Base-by-base conservation (phyloP, 1,140 invertebrate genomes). In the Platyura marginata region DNA sequence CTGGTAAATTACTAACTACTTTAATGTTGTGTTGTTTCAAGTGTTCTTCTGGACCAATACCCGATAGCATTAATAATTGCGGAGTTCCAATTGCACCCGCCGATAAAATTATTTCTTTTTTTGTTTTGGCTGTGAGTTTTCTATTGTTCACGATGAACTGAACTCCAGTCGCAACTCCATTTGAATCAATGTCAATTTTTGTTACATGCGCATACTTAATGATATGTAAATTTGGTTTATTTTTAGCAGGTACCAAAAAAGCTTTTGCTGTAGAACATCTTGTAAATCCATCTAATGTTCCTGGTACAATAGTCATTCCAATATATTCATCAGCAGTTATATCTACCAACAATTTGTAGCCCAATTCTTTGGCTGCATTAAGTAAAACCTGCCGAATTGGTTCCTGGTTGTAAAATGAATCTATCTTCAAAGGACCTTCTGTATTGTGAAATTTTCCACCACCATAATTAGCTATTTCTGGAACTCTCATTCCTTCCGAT, bases 251-350 rank as follows among this genome's bases (percentile, higher is more conserved):
- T 41, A 82, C 64, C 1, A 94, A 63, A 54, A 92, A 94, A 0
- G 84, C 89, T 57, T 87, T 87, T 1, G 87, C 75, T 1, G 89
- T 89, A 40, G 81, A 88, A 61, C 90, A 93, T 32, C 91, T 68
- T 11, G 77, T 37, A 19, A n/a, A n/a, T 32, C 8, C n/a, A n/a
- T n/a, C n/a, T n/a, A n/a, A n/a, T n/a, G n/a, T n/a, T n/a, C n/a
- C n/a, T n/a, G n/a, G n/a, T n/a, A n/a, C n/a, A n/a, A n/a, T n/a
- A n/a, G n/a, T n/a, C n/a, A n/a, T n/a, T 37, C 13, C 18, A 37
- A 40, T 20, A 40, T 40, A 40, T 40, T 21, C 22, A 2, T 20
- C 13, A 13, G 25, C 25, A 22, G n/a, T 40, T 40, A 40, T 21
- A 48, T 23, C 47, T 41, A 39, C 29, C 21, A 41, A 19, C 19